Evolutionary conservation across 1,140 invertebrate species (phyloP), one percentile per base, ranked within the genome.

Genomic region (Palaemon carinicauda): DNA sequence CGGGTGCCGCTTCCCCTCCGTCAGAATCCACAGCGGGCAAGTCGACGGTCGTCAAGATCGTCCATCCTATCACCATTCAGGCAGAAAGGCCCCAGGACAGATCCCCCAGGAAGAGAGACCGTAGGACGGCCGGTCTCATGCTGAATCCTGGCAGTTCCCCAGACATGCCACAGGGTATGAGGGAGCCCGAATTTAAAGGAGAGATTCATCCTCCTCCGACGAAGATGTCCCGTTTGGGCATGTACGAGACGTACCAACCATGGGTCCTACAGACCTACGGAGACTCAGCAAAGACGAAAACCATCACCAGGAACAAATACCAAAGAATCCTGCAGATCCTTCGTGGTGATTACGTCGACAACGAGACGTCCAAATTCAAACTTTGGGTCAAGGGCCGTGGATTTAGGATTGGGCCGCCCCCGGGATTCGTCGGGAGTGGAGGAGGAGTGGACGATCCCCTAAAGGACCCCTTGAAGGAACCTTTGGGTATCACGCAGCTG

Each of bases 331-430:
- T 98, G 85, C 93, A 96, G 78, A 97, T 97, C 17, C 92, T 98
- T 17, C 93, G 95, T 7, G 97, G 97, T n/a, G 96, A 97, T 90
- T 97, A 98, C 91, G 94, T 95, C 83, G 96, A 88, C 33, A 88
- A 88, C 78, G 97, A 98, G 91, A 98, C 97, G 92, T 97, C 96
- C 56, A 98, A 98, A 92, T 98, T 98, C 91, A 94, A 97, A 51
- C 98, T 98, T 91, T 98, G 97, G 97, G 97, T 98, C 88, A 97
- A 98, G 92, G 96, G 96, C 88, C 98, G 98, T 91, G 97, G 97
- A 89, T 97, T 97, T 91, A 94, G 95, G 88, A 93, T 97, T 29
- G 96, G 95, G 7, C 91, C 91, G 29, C 95, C 95, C 27, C 92
- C 93, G 15, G 94, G 94, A 0, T 94, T 95, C 90, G 56, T 88